phyloP scores from a whole-genome alignment of 2,113 vertebrate species.

The Myotis lucifugus region DNA sequence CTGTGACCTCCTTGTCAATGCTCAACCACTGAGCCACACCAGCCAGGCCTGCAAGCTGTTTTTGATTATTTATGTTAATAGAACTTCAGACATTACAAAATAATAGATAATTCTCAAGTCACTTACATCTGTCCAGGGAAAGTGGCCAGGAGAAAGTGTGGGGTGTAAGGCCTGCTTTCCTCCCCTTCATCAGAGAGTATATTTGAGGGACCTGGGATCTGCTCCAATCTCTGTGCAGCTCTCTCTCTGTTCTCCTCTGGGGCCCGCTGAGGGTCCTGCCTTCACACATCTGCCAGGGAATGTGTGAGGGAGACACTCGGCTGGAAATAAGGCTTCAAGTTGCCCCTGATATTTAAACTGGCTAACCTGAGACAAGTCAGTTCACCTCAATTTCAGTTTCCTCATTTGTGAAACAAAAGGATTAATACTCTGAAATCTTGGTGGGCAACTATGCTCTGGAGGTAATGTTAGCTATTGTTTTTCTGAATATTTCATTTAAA shows the following conservation, averaged over 20 bases:
- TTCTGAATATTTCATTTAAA: background rate
- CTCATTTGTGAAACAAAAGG: background rate
- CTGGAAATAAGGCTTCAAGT: background rate
- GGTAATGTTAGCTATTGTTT: background rate
- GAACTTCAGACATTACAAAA: background rate
- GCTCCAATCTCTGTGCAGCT: background rate
- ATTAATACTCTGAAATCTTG: background rate
- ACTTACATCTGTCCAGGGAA: background rate
- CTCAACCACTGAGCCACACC: no score
- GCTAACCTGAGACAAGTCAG: background rate
- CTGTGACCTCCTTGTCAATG: no score
- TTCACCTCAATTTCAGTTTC: background rate
- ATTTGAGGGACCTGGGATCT: background rate
- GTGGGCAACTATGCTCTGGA: background rate
- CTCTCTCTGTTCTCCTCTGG: background rate
- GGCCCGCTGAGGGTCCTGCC: fast-evolving
- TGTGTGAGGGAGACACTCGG: background rate
- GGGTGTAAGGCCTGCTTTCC: background rate
- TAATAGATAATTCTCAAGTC: background rate
- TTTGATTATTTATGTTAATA: conserved; percentile 1
- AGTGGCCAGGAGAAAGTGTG: background rate
- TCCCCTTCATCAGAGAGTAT: background rate
- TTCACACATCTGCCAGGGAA: background rate
- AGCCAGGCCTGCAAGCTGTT: background rate
- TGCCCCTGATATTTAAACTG: background rate